phyloP scores from a whole-genome alignment of 1,140 invertebrate genomes.

The Agrypnia vestita region DNA sequence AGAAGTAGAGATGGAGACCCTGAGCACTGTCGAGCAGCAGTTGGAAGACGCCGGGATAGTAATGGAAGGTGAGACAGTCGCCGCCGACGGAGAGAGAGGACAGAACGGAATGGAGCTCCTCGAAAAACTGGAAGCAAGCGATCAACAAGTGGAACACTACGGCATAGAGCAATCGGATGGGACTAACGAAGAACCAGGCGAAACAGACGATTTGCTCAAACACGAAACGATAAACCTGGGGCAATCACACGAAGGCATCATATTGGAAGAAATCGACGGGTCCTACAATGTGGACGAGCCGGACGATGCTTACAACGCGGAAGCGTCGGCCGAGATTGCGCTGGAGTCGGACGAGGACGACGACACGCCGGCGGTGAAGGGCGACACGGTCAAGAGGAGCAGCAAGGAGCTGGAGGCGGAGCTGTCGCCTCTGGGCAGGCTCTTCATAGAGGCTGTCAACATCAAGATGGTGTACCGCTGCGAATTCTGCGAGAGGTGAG shows the following conservation, averaged over 20 bases:
- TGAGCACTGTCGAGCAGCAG: neutral
- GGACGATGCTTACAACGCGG: neutral
- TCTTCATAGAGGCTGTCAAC: slow-evolving; percentile 64
- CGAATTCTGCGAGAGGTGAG: slow-evolving; percentile 72
- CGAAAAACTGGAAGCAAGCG: neutral
- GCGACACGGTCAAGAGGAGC: neutral
- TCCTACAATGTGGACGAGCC: slow-evolving; percentile 6
- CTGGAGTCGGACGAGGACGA: neutral
- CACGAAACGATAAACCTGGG: neutral
- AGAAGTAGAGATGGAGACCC: neutral
- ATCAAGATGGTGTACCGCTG: slow-evolving; percentile 71
- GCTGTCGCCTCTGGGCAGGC: slow-evolving; percentile 62
- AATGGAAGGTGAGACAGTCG: neutral
- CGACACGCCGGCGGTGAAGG: neutral
- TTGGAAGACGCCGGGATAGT: neutral
- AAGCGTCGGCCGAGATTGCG: too few relatives aligned
- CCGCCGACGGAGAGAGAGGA: neutral
- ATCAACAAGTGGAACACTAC: neutral
- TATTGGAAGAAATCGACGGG: neutral
- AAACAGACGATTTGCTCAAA: neutral
- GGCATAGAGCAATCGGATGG: neutral
- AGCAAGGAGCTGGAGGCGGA: slow-evolving; percentile 59
- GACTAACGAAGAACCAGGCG: neutral
- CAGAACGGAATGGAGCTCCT: too few relatives aligned
- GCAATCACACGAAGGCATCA: neutral